Evolutionary conservation across 92 coral and sea anemone genomes (phyloP), one percentile per base, ranked within the genome.

Genomic region (Zoanthus solanderi): DNA sequence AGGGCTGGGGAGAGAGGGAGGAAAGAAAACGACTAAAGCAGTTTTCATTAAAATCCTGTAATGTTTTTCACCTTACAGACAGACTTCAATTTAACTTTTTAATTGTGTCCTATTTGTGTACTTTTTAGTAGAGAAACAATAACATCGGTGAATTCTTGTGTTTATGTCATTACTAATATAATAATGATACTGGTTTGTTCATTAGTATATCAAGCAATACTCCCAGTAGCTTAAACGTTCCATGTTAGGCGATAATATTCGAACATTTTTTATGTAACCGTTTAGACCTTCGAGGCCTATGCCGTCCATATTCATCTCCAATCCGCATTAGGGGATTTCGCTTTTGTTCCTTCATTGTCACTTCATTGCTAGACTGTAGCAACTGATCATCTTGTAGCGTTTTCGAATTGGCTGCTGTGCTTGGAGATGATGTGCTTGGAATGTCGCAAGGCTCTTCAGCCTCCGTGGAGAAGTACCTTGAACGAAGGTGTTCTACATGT

Each of bases 381-480:
- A 75, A 75, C 63, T 47, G 80, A 76, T 0, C n/a, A 76, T 47
- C 80, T 76, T 76, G 65, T 76, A 16, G 80, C 2, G 80, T 76
- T 76, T 50, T 76, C 42, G 80, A 61, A 8, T 76, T 7, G 44
- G 42, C 63, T 76, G 63, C 65, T 47, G 80, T 47, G 80, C 80
- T 76, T 48, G 6, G 80, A 79, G 73, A 44, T 81, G 57, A 13
- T 42, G 85, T 65, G 77, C 28, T 67, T 53, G 77, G 77, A 46
- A 52, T 44, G 87, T 87, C 89, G 60, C 73, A 87, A 87, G 89
- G 87, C 7, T 87, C 87, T n/a, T 75, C 76, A 78, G 78, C 87
- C 30, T 77, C 87, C 0, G 52, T 61, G 48, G 85, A 76, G 85
- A 76, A 76, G 6, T 84, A 2, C 42, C 88, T 68, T 60, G 87